Base-by-base conservation (phyloP, 2,888 invertebrate genomes). In the Acronicta psi region DNA sequence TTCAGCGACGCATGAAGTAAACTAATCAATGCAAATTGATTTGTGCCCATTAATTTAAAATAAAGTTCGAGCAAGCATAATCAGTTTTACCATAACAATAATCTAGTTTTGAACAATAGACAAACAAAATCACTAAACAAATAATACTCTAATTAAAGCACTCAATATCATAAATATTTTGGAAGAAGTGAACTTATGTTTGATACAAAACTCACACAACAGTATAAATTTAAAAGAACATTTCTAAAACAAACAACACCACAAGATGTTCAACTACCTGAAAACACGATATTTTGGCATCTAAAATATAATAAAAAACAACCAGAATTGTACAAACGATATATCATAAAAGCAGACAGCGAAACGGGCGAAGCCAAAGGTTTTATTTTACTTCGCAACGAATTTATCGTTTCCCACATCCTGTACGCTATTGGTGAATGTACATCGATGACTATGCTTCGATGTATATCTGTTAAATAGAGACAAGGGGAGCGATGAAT, bases 331-430 rank as follows among this genome's bases (percentile, higher is more conserved):
- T 59, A 66, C 75, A 45, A 49, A 67, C 75, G 59, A 82, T 89
- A 84, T 79, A 85, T 89, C 88, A 89, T 88, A 88, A 86, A 75
- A 63, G 82, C 81, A 83, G 83, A 83, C 88, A 87, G 81, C 81
- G 81, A 71, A 87, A 86, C 87, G 82, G 69, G 66, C 78, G 63
- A 75, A 75, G 60, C 76, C 75, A 81, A 84, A 85, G 84, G 88
- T 89, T 89, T 89, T 89, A 89, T 89, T 89, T 89, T 88, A 88
- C 89, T 88, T 86, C 79, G 79, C 76, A 75, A 74, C 72, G 69
- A 84, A 89, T 89, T 89, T 89, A 89, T 89, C 82, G 85, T 70
- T 85, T 80, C 81, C 84, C 81, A 78, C 82, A 84, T 89, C 89
- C 89, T 80, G 80, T 69, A 56, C 68, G 74, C 67, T 69, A 75